A percentile compares a stretch with the other conserved stretches of the same genome.
phyloP scores from a whole-genome alignment of 2,113 vertebrate species.

The Eulemur rufifrons region DNA sequence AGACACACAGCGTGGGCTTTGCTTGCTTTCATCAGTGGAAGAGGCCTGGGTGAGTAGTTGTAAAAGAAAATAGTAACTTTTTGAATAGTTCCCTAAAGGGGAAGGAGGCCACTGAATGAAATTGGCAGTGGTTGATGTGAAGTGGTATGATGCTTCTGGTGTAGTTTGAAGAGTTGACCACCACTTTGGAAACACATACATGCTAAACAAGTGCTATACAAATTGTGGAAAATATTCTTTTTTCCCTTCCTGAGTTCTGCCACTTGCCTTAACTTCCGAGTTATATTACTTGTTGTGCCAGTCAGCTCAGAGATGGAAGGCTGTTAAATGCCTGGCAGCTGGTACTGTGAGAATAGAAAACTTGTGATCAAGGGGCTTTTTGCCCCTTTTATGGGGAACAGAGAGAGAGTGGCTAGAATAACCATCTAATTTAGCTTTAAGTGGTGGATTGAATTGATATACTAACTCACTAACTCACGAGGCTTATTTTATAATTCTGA shows the following conservation, averaged over 20 bases:
- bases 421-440: slow-evolving; percentile 36
- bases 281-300: slow-evolving; percentile 66
- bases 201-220: slow-evolving; percentile 65
- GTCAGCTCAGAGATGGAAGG: slow-evolving; percentile 46
- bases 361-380: neutral
- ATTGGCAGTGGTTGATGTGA: slow-evolving; percentile 70
- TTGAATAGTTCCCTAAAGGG: slow-evolving; percentile 56
- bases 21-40: slow-evolving; percentile 84
- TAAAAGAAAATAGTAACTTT: slow-evolving; percentile 81
- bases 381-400: neutral
- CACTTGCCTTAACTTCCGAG: slow-evolving; percentile 64
- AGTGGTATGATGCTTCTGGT: slow-evolving; percentile 64
- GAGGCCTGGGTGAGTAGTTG: slow-evolving; percentile 83
- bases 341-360: slow-evolving; percentile 54
- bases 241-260: slow-evolving; percentile 2
- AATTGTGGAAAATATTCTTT: slow-evolving; percentile 63
- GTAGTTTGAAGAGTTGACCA: slow-evolving; percentile 64
- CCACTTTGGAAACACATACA: slow-evolving; percentile 57
- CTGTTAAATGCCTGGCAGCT: slow-evolving; percentile 63
- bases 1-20: slow-evolving; percentile 86
- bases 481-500: slow-evolving; percentile 47
- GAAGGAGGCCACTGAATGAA: slow-evolving; percentile 64
- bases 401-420: slow-evolving; percentile 36
- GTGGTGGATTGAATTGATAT: slow-evolving; percentile 23
- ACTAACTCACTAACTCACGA: neutral